Percentiles rank a stretch among this genome's conserved stretches.
These are phyloP conservation scores for Astreopora myriophthalma DNA, from an alignment of 64 coral and sea anemone species.

Conservation along the genomic window DNA sequence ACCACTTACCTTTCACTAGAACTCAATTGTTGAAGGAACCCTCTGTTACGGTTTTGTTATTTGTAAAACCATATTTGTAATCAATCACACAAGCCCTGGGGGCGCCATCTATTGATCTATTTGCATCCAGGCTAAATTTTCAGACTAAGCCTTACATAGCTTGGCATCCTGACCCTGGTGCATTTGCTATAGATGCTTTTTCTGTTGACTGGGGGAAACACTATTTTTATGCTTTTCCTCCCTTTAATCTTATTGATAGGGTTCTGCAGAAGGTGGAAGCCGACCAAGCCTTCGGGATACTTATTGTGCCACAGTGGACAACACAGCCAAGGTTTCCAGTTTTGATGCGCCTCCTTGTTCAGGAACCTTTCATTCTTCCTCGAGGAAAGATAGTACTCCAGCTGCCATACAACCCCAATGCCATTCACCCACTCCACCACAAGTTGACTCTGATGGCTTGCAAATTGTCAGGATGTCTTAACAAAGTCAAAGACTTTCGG, in stretches of 20 bases:
- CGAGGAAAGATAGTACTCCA: not conserved
- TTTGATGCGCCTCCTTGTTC: slow-evolving; percentile 17
- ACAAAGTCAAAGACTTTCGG: slow-evolving; percentile 42
- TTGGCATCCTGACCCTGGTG: slow-evolving; percentile 66
- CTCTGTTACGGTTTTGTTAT: no score
- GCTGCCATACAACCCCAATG: slow-evolving; percentile 3
- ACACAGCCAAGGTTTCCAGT: slow-evolving; percentile 50
- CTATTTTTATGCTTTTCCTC: slow-evolving; percentile 66
- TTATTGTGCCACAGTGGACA: slow-evolving; percentile 45
- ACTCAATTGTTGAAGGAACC: no score
- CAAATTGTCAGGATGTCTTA: slow-evolving; percentile 47
- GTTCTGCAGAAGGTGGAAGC: slow-evolving; percentile 51
- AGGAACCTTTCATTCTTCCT: slow-evolving; percentile 25
- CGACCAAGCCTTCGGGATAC: slow-evolving; percentile 32
- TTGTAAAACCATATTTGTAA: no score
- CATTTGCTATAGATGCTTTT: slow-evolving; percentile 42
- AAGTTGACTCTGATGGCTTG: slow-evolving; percentile 64
- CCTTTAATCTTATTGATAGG: slow-evolving; percentile 42
- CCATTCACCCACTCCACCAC: slow-evolving; percentile 40
- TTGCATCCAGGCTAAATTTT: slow-evolving; percentile 66
- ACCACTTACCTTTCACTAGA: no score
- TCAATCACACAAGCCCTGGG: not conserved
- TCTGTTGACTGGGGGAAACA: not conserved
- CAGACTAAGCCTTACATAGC: slow-evolving; percentile 53
- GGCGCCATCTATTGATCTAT: slow-evolving; percentile 50